A percentile compares a stretch with the other conserved stretches of the same genome.
phyloP scores from a whole-genome alignment of 2,797 vertebrate species.

The Pogonophryne albipinna region DNA sequence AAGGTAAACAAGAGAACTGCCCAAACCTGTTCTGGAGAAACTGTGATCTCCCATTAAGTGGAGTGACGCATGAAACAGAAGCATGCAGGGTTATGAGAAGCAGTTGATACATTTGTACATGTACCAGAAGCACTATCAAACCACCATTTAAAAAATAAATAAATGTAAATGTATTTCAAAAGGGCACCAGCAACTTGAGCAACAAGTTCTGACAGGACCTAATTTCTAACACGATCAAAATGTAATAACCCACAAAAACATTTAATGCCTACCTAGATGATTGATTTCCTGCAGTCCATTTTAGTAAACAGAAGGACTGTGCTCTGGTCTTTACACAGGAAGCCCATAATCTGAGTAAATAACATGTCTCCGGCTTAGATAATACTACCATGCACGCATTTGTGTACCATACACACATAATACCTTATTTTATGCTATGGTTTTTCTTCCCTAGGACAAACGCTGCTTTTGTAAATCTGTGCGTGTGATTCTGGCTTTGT shows the following conservation, averaged over 20 bases:
- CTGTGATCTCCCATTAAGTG: constrained; percentile 26
- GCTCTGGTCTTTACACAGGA: constrained; percentile 41
- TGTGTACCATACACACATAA: constrained; percentile 39
- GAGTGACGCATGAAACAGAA: background rate
- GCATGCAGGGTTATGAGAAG: background rate
- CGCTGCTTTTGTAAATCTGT: constrained; percentile 37
- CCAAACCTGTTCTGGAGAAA: constrained; percentile 79
- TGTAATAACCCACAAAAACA: constrained; percentile 9
- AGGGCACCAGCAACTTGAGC: constrained; percentile 9
- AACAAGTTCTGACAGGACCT: constrained; percentile 18
- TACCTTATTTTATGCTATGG: constrained; percentile 41
- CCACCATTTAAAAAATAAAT: background rate
- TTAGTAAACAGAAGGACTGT: constrained; percentile 23
- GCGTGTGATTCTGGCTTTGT: constrained; percentile 35
- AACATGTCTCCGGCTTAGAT: constrained; percentile 28
- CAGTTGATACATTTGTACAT: background rate
- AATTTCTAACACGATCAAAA: constrained; percentile 3
- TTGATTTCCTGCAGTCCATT: constrained; percentile 26
- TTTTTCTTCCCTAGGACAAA: constrained; percentile 42
- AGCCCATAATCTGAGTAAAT: constrained; percentile 56
- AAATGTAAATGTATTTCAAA: constrained; percentile 35
- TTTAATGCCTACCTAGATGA: constrained; percentile 1
- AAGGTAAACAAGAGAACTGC: constrained; percentile 80
- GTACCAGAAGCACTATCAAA: background rate
- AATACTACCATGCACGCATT: constrained; percentile 16